Base-by-base conservation (phyloP, 2,888 invertebrate genomes). In the Andrena trimmerana region DNA sequence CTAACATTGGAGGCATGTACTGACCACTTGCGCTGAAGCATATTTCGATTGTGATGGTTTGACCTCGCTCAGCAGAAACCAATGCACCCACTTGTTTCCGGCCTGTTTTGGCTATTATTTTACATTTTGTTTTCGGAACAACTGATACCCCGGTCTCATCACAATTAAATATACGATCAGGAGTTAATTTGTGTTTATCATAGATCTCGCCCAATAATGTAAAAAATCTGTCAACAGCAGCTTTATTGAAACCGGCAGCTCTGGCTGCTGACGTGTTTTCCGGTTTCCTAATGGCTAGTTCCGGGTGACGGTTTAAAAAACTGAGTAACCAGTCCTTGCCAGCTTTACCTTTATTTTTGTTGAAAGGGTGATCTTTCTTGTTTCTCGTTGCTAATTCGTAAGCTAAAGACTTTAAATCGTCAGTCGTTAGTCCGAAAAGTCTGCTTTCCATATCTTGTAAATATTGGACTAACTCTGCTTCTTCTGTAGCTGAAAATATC, bases 211-310 rank as follows among this genome's bases (percentile, higher is more conserved):
- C 50, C 6, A 76, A 67, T 16, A 71, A 42, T 10, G 66, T 33
- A 50, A 54, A 81, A 54, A 81, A 76, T n/a, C 59, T 52, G 13
- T 48, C 20, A 13, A 70, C 67, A 24, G 27, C 57, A 24, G 31
- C 54, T 54, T 73, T 81, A 52, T n/a, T n/a, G n/a, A n/a, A n/a
- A n/a, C n/a, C n/a, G n/a, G n/a, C n/a, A n/a, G n/a, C n/a, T n/a
- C n/a, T n/a, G n/a, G 68, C 81, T 24, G 66, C 8, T 36, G 72
- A 81, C 29, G 72, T 81, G 29, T 33, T 5, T 42, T 77, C 57
- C 24, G 67, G 76, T 29, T 24, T 59, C 33, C 62, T 60, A 33
- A 81, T 59, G 0, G 36, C 31, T 31, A 81, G 4, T 1, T 54
- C 20, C 7, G 75, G 67, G 50, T 76, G 75, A 24, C 71, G 42